These are phyloP conservation scores for Synodontis membranacea DNA, from an alignment of 2,113 vertebrate genomes.

Conservation along the genomic window DNA sequence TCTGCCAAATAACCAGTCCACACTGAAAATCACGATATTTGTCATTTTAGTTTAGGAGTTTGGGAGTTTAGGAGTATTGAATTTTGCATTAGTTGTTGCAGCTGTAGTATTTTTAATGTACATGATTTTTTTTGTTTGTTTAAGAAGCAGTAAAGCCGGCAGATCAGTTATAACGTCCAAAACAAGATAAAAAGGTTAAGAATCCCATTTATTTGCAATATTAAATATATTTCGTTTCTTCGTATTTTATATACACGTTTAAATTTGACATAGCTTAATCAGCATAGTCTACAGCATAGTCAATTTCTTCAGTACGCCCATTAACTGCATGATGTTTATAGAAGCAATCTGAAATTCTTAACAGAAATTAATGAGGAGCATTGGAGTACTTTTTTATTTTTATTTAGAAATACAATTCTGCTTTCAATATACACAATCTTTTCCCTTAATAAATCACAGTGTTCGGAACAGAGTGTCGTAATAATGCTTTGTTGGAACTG, in stretches of 20 bases:
- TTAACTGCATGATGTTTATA: neutral
- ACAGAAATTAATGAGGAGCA: neutral
- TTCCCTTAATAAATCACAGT: neutral
- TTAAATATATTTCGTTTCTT: neutral
- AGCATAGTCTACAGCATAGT: neutral
- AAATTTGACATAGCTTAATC: neutral
- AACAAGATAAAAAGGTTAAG: neutral
- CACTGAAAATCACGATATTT: neutral
- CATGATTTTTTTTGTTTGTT: too few species aligned
- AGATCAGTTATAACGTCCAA: neutral
- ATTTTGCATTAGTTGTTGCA: neutral
- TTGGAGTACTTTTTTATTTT: neutral
- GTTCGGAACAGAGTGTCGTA: neutral
- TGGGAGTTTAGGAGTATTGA: neutral
- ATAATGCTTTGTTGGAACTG: neutral
- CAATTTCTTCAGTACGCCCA: neutral
- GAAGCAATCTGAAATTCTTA: neutral
- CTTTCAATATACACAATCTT: neutral
- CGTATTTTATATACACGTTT: neutral
- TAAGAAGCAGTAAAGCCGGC: neutral
- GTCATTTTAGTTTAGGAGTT: neutral
- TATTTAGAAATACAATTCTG: neutral
- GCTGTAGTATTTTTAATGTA: neutral
- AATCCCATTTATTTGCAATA: neutral
- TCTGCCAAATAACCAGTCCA: neutral